A percentile compares a stretch with the other conserved stretches of the same genome.
Conservation (phyloP, 1,140 invertebrate genomes). For the Lethocerus indicus region DNA sequence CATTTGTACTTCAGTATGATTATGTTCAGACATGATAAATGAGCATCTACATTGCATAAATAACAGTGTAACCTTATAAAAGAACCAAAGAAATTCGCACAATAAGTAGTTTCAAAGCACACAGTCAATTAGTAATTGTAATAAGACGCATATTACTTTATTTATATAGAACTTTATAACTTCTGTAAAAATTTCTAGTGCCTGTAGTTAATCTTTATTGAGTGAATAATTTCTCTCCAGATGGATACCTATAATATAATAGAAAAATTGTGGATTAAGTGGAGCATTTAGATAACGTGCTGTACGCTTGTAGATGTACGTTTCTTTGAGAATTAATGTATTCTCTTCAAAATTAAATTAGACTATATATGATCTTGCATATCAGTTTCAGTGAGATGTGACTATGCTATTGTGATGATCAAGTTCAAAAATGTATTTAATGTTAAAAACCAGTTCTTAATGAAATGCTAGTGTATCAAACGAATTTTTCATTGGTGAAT, state of each 20-base stretch:
- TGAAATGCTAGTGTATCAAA: no score
- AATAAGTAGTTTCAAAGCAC: constrained; percentile 13
- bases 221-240: no score
- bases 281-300: constrained; percentile 10
- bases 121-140: constrained; percentile 14
- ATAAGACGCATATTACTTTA: constrained; percentile 5
- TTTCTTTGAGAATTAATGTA: constrained; percentile 12
- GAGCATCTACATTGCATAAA: neutral
- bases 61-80: constrained; percentile 3
- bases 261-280: neutral
- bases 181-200: constrained; percentile 9
- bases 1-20: no score
- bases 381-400: no score
- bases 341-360: constrained; percentile 14
- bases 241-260: no score
- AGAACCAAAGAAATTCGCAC: constrained; percentile 14
- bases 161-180: neutral
- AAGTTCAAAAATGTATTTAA: no score
- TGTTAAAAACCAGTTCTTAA: no score
- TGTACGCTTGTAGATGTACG: constrained; percentile 12
- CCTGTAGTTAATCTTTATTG: constrained; percentile 10
- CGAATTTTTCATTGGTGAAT: no score
- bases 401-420: no score
- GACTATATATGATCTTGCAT: no score
- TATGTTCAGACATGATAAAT: no score